A percentile compares a stretch with the other conserved stretches of the same genome.
Conservation (phyloP, 2,888 invertebrate species). For the Arrhopalites spinosus region DNA sequence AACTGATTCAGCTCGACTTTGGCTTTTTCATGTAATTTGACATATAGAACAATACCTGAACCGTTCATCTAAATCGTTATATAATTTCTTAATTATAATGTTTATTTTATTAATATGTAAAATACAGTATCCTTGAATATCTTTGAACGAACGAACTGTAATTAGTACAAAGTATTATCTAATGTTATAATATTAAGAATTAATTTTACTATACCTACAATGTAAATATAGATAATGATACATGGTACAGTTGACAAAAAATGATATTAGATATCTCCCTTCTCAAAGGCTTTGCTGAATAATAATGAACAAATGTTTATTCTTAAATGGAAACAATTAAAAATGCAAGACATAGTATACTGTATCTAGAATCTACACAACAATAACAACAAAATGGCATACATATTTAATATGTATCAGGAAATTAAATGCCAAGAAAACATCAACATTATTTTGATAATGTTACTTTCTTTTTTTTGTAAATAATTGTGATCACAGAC, state of each 20-base stretch:
- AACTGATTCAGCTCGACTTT: background rate
- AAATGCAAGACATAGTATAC: background rate
- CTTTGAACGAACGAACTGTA: no score
- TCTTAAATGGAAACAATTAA: background rate
- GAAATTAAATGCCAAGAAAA: slow-evolving; percentile 5
- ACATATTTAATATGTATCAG: background rate
- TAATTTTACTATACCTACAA: no score
- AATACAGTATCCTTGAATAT: no score
- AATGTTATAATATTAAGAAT: no score
- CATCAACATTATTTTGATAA: background rate
- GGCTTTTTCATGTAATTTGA: background rate
- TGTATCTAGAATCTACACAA: background rate
- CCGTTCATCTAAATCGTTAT: no score
- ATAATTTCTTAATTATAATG: no score
- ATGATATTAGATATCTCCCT: no score
- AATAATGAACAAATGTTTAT: background rate
- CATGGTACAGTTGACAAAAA: no score
- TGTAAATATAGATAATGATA: no score
- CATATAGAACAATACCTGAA: background rate
- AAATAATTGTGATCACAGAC: slow-evolving; percentile 20
- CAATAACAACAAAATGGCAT: background rate
- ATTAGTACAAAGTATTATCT: no score
- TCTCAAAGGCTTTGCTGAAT: background rate
- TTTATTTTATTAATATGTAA: background rate
- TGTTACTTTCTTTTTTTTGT: background rate